Evolutionary conservation across 2,888 invertebrate genomes (phyloP).

Genomic region (Campaea margaritaria): DNA sequence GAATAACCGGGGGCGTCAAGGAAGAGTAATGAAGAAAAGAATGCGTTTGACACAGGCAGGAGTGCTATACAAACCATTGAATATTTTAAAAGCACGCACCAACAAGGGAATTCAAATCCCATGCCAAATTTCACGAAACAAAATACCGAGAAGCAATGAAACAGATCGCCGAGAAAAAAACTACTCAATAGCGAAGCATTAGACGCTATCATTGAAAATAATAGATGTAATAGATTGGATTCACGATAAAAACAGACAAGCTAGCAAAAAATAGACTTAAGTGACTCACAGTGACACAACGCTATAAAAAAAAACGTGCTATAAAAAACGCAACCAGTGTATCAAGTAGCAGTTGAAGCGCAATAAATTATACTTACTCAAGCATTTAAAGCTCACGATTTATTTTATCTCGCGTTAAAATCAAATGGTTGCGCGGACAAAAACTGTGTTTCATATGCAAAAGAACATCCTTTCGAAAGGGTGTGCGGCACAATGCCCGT

Average conservation of each 20-base stretch:
- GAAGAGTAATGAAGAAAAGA: constrained; percentile 76
- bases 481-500: constrained; percentile 63
- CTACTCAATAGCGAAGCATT: constrained; percentile 10
- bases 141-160: constrained; percentile 19
- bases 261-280: constrained; percentile 19
- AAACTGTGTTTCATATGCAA: constrained; percentile 36
- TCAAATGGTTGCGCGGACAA: constrained; percentile 38
- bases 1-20: constrained; percentile 71
- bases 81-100: constrained; percentile 69
- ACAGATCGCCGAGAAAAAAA: constrained; percentile 9
- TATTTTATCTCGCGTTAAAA: constrained; percentile 40
- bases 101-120: constrained; percentile 50
- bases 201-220: constrained; percentile 20
- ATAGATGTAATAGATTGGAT: constrained; percentile 26
- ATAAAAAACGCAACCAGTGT: constrained; percentile 34
- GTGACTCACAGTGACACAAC: constrained; percentile 29
- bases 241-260: constrained; percentile 14
- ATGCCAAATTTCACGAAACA: constrained; percentile 32
- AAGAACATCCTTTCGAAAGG: constrained; percentile 53
- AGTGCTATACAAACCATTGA: constrained; percentile 62
- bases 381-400: constrained; percentile 40
- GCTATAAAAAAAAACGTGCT: constrained; percentile 24
- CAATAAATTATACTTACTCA: constrained; percentile 41
- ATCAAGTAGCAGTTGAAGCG: constrained; percentile 40
- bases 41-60: constrained; percentile 71